Base-by-base conservation (phyloP, 2,797 vertebrate genomes). In the Chloroceryle amazona region DNA sequence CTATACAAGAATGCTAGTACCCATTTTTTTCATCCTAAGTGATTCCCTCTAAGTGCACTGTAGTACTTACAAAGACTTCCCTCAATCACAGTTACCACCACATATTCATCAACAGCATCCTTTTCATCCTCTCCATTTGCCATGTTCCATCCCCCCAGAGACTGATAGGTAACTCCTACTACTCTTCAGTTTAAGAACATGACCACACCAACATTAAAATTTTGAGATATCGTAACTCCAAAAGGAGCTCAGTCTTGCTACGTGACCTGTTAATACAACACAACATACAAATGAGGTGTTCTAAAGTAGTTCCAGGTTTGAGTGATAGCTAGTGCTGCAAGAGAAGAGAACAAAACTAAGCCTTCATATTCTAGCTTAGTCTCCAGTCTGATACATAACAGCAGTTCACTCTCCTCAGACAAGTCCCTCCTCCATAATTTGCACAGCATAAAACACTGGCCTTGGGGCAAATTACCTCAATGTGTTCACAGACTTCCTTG, bases 331-430 rank as follows among this genome's bases (percentile, higher is more conserved):
- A 54, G 20, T 29, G 20, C 13, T 68, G 16, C 41, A 74, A 84
- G 26, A 91, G n/a, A 73, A 13, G 11, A 55, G 35, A 76, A 33
- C 15, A 61, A 33, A 84, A 35, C 11, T 17, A 6, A 1, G 9
- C 25, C 51, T 78, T 12, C 12, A 63, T 1, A 3, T 23, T 54
- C 17, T 39, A 51, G 13, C 21, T 11, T 16, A 2, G 22, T 73
- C 79, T 70, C 47, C 29, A 18, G 25, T 29, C 35, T 35, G 41
- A 70, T 4, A 22, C 0, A 0, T 16, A 63, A 39, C 20, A 46
- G 22, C 46, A 87, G 20, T 13, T 65, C 65, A 41, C 15, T 19
- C 62, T n/a, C 19, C 58, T 79, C 79, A 62, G 39, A 62, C 12
- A 33, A 76, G 10, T 10, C 58, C 31, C 71, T 41, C 51, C 65